These are phyloP conservation scores for Cervus canadensis DNA, from an alignment of 2,113 vertebrate species.

Conservation along the genomic window DNA sequence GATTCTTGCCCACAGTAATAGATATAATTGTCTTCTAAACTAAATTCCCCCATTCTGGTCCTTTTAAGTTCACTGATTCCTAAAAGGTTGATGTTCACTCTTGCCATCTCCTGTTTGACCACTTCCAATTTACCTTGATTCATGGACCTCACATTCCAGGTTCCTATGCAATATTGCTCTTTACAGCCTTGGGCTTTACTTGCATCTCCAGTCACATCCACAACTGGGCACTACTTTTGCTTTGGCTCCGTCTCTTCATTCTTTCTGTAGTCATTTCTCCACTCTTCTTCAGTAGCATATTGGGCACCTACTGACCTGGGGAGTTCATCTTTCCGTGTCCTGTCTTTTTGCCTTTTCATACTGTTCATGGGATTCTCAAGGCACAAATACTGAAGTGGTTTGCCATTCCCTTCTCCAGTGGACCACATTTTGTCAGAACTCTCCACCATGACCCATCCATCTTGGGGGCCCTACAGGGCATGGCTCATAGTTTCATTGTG, in stretches of 20 bases:
- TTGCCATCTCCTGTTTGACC: too few relatives aligned
- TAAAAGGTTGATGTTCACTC: too few relatives aligned
- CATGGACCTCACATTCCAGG: too few relatives aligned
- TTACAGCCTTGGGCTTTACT: too few relatives aligned
- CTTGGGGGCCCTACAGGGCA: not conserved
- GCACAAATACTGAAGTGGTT: not conserved
- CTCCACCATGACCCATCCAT: not conserved
- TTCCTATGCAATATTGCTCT: too few relatives aligned
- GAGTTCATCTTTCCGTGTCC: not conserved
- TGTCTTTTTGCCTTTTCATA: not conserved
- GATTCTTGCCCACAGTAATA: too few relatives aligned
- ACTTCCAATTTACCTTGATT: too few relatives aligned
- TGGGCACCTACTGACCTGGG: not conserved
- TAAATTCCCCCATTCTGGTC: too few relatives aligned
- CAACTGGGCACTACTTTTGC: too few relatives aligned
- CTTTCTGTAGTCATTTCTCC: not conserved
- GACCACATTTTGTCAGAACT: not conserved
- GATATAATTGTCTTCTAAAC: too few relatives aligned
- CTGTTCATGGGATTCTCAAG: not conserved
- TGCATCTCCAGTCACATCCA: too few relatives aligned
- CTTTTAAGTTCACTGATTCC: too few relatives aligned
- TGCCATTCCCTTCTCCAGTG: not conserved
- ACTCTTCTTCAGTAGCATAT: not conserved
- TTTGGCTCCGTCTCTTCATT: not conserved
- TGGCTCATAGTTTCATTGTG: not conserved